phyloP scores from a whole-genome alignment of 1,140 invertebrate species.

The Tenebrio molitor region DNA sequence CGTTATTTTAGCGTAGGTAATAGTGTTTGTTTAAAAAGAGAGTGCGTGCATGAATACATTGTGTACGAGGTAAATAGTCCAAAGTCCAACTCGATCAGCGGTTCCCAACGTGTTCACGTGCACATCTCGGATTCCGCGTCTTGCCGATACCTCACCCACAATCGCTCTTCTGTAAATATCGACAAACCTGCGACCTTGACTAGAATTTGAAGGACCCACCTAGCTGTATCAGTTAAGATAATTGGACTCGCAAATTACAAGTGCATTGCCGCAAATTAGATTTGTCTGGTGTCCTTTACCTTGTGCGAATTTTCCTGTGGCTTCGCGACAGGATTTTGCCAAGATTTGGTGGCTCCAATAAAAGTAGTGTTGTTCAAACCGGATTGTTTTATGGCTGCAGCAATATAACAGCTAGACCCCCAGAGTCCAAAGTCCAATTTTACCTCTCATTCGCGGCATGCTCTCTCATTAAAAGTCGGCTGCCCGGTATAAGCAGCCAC shows the following conservation, averaged over 20 bases:
- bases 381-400: slow-evolving; percentile 39
- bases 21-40: slow-evolving; percentile 21
- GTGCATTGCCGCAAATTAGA: too few species aligned
- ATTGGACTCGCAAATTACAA: too few species aligned
- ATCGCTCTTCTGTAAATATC: too few species aligned
- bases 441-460: slow-evolving; percentile 29
- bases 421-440: slow-evolving; percentile 46
- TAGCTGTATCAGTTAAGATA: too few species aligned
- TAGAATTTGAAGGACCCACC: background rate
- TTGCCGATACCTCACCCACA: too few species aligned
- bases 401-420: slow-evolving; percentile 28
- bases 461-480: slow-evolving; percentile 40
- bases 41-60: slow-evolving; percentile 45
- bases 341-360: background rate
- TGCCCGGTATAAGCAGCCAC: slow-evolving; percentile 20
- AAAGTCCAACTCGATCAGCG: slow-evolving; percentile 65
- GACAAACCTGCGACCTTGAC: background rate
- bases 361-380: slow-evolving; percentile 1
- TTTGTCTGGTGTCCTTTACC: slow-evolving; percentile 5
- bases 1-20: too few species aligned
- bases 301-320: background rate
- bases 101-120: slow-evolving; percentile 40
- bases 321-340: background rate
- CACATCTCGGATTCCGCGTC: too few species aligned
- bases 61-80: slow-evolving; percentile 58